Base-by-base conservation (phyloP, 1,140 invertebrate genomes). In the Drosophila bocki region DNA sequence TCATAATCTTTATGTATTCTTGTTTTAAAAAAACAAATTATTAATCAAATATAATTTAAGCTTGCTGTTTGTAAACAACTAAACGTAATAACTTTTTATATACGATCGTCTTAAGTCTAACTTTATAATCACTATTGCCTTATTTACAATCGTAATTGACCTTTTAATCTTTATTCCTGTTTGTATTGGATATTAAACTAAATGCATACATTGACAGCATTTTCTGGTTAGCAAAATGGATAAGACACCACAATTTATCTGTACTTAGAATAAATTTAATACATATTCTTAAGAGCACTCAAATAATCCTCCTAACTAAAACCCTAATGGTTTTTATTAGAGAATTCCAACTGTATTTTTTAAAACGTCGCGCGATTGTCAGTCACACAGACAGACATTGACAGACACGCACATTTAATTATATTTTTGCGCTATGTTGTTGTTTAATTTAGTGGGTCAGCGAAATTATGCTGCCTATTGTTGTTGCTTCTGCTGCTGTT, bases 341-440 rank as follows among this genome's bases (percentile, higher is more conserved):
- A 44, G 9, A 53, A 45, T 44, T 65, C 29, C 37, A 51, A 53
- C 47, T 83, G 71, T 87, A 70, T 80, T 58, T 74, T 26, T 15
- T 17, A 70, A 68, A 87, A 59, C 74, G 68, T 65, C 39, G 61
- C 48, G 51, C 74, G 67, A 79, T 69, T 72, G 58, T 82, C 47
- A 63, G 50, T 79, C 75, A 62, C 41, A 63, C 50, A 59, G 42
- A 69, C 51, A 62, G 50, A 51, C 32, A 51, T 62, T 72, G 67
- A 88, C 82, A 70, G 71, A 51, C 81, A 81, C 85, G 86, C 72
- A 87, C 77, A 75, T 87, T 88, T 84, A 84, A 88, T 88, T 88
- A 80, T 90, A 85, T 84, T 84, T 82, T 50, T 60, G 71, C 79
- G 70, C 75, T 64, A 76, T 86, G 69, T 84, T 79, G 60, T 69